Evolutionary conservation across 2,888 invertebrate species (phyloP).

Genomic region (Argynnis bischoffii): DNA sequence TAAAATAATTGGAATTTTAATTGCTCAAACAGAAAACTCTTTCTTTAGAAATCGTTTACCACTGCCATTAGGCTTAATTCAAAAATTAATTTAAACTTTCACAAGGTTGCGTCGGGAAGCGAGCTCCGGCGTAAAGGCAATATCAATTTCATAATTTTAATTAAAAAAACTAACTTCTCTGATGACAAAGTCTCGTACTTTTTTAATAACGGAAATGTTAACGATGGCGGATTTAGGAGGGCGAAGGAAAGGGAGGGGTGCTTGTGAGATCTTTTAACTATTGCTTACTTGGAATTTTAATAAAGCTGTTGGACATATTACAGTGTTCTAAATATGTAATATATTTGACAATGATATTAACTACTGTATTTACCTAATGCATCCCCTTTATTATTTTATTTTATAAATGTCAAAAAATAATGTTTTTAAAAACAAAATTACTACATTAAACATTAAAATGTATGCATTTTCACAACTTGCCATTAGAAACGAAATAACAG

Average conservation of each 20-base stretch:
- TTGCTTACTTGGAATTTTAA: constrained; percentile 56
- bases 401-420: too few species aligned
- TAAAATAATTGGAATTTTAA: constrained; percentile 75
- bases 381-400: too few species aligned
- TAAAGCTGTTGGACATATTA: constrained; percentile 38
- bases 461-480: too few species aligned
- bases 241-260: constrained; percentile 42
- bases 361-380: too few species aligned
- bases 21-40: constrained; percentile 72
- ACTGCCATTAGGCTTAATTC: constrained; percentile 80
- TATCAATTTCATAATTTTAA: constrained; percentile 84
- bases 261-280: constrained; percentile 31
- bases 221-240: constrained; percentile 57
- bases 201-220: constrained; percentile 82
- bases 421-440: too few species aligned
- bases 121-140: constrained; percentile 76
- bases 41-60: constrained; percentile 78
- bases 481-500: too few species aligned
- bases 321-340: constrained; percentile 19
- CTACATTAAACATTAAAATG: too few species aligned
- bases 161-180: constrained; percentile 81
- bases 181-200: constrained; percentile 81
- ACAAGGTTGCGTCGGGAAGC: constrained; percentile 75
- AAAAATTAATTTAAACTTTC: constrained; percentile 83
- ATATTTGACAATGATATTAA: background rate